Evolutionary conservation across 53 echinoderm and acorn worm genomes (phyloP).

Genomic region (Temnopleurus reevesii): DNA sequence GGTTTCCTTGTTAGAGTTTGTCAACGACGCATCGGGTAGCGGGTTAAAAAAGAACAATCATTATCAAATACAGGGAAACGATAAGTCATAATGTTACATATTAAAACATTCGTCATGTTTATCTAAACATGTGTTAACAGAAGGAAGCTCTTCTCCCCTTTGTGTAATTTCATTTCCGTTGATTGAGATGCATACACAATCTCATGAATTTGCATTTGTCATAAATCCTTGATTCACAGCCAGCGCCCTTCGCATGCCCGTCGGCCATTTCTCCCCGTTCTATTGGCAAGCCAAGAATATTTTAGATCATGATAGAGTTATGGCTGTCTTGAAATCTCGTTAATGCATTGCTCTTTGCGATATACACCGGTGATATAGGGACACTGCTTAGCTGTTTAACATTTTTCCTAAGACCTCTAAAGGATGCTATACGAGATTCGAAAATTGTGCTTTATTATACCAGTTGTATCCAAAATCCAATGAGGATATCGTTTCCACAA

Average conservation of each 20-base stretch:
- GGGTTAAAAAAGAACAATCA: not conserved
- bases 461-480: not conserved
- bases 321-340: conserved; percentile 33
- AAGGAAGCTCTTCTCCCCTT: conserved; percentile 15
- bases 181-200: conserved; percentile 27
- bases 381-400: conserved; percentile 19
- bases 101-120: not conserved
- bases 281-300: conserved; percentile 51
- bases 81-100: not conserved
- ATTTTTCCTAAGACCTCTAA: not conserved
- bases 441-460: not conserved
- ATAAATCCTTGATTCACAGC: conserved; percentile 36
- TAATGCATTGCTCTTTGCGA: conserved; percentile 9
- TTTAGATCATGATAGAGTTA: conserved; percentile 36
- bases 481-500: not conserved
- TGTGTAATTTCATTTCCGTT: conserved; percentile 51
- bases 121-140: not conserved
- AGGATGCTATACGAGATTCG: not conserved
- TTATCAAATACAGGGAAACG: not conserved
- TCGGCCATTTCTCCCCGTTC: not conserved
- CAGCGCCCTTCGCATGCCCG: conserved; percentile 38
- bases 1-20: no score
- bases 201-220: conserved; percentile 54
- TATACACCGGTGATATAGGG: not conserved
- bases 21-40: no score